Evolutionary conservation across 1,140 invertebrate genomes (phyloP).

Genomic region (Eupristina koningsbergeri): DNA sequence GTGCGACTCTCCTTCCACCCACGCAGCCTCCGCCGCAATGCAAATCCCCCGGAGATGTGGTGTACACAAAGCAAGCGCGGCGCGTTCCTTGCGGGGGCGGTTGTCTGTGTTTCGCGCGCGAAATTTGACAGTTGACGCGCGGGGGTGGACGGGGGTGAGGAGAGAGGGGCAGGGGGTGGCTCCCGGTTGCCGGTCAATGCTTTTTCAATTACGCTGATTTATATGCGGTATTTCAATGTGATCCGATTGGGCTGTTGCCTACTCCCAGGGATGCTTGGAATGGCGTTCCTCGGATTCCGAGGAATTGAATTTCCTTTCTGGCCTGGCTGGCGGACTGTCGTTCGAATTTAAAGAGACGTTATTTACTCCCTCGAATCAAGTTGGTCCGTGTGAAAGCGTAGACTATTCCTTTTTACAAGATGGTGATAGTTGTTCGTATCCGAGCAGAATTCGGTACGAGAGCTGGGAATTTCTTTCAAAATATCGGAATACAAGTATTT

Average conservation of each 20-base stretch:
- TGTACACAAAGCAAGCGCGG: neutral
- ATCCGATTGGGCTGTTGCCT: neutral
- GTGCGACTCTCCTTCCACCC: neutral
- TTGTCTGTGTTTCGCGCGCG: no score
- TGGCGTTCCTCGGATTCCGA: neutral
- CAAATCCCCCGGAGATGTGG: slow-evolving; percentile 10
- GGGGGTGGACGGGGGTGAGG: no score
- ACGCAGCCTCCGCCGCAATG: neutral
- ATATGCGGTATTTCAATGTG: neutral
- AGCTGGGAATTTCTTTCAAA: neutral
- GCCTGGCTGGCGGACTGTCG: neutral
- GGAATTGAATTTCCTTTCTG: neutral
- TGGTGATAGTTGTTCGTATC: neutral
- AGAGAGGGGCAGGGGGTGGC: no score
- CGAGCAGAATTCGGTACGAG: neutral
- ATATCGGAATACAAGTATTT: neutral
- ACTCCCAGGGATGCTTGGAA: neutral
- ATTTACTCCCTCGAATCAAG: neutral
- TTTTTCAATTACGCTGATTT: slow-evolving; percentile 45
- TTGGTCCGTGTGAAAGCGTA: neutral
- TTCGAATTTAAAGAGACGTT: neutral
- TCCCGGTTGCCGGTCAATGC: neutral
- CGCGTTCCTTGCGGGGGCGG: neutral
- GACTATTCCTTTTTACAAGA: neutral
- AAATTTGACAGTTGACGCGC: slow-evolving; percentile 39